These are phyloP conservation scores for Galerucella calmariensis DNA, from an alignment of 2,888 invertebrate species.

Conservation along the genomic window DNA sequence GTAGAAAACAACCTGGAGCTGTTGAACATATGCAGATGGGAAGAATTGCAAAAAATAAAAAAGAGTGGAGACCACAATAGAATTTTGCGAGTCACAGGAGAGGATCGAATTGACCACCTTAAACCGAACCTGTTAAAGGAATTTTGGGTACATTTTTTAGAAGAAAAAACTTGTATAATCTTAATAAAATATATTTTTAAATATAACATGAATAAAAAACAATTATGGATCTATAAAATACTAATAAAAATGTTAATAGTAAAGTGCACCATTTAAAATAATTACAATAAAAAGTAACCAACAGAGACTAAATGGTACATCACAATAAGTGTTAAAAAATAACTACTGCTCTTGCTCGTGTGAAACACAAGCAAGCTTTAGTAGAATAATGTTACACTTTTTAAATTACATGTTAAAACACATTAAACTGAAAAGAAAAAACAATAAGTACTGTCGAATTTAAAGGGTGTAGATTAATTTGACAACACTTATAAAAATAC, in stretches of 20 bases:
- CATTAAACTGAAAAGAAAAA: constrained; percentile 53
- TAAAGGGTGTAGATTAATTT: constrained; percentile 39
- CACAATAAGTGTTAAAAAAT: constrained; percentile 47
- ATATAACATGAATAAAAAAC: constrained; percentile 63
- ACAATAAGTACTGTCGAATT: constrained; percentile 49
- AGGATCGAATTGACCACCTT: too few relatives aligned
- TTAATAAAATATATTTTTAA: constrained; percentile 64
- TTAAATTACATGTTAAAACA: constrained; percentile 55
- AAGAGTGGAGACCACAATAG: too few relatives aligned
- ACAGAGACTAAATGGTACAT: constrained; percentile 43
- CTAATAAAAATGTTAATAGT: constrained; percentile 50
- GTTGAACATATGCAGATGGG: too few relatives aligned
- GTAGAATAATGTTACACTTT: constrained; percentile 47
- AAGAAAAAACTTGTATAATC: constrained; percentile 30
- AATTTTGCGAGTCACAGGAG: too few relatives aligned
- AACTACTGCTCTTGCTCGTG: constrained; percentile 51
- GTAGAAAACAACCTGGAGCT: too few relatives aligned
- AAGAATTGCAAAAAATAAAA: too few relatives aligned
- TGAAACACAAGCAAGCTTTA: constrained; percentile 53
- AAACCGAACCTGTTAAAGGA: too few relatives aligned
- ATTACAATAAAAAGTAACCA: constrained; percentile 51
- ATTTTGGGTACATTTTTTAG: background rate
- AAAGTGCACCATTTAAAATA: constrained; percentile 46
- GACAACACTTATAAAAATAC: constrained; percentile 49
- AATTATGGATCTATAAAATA: constrained; percentile 49